Evolutionary conservation across 2,113 vertebrate species (phyloP).

Genomic region (Gobio gobio): DNA sequence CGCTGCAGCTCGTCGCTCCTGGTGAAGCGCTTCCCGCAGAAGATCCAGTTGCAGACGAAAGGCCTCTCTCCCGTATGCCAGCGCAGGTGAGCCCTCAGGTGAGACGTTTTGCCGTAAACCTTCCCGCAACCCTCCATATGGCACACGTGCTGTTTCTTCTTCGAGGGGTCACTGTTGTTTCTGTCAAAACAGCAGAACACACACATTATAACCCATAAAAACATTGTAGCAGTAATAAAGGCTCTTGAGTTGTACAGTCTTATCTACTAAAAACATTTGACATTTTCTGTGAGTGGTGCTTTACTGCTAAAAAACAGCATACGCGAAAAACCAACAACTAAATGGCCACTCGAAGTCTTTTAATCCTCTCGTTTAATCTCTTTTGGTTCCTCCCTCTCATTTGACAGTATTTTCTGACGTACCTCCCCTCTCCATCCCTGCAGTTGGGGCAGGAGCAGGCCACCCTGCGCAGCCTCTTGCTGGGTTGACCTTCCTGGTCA

Average conservation of each 20-base stretch:
- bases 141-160: constrained; percentile 99
- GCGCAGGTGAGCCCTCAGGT: constrained; percentile 95
- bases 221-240: neutral
- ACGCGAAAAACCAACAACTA: neutral
- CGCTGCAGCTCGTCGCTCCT: constrained; percentile 96
- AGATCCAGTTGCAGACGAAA: constrained; percentile 99
- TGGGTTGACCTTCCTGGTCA: constrained; percentile 91
- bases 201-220: neutral
- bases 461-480: constrained; percentile 93
- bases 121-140: constrained; percentile 99
- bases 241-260: neutral
- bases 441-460: constrained; percentile 99
- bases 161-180: constrained; percentile 92
- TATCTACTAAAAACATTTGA: too few relatives aligned
- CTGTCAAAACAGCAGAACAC: constrained; percentile 67
- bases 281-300: neutral
- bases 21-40: constrained; percentile 98
- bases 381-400: neutral
- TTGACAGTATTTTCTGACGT: constrained; percentile 44
- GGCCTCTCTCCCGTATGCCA: constrained; percentile 99
- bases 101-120: constrained; percentile 98
- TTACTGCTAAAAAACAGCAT: neutral
- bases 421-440: constrained; percentile 98
- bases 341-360: neutral
- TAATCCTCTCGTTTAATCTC: neutral